Evolutionary conservation across 92 coral and sea anemone genomes (phyloP), one percentile per base, ranked within the genome.

Genomic region (Metridium senile): DNA sequence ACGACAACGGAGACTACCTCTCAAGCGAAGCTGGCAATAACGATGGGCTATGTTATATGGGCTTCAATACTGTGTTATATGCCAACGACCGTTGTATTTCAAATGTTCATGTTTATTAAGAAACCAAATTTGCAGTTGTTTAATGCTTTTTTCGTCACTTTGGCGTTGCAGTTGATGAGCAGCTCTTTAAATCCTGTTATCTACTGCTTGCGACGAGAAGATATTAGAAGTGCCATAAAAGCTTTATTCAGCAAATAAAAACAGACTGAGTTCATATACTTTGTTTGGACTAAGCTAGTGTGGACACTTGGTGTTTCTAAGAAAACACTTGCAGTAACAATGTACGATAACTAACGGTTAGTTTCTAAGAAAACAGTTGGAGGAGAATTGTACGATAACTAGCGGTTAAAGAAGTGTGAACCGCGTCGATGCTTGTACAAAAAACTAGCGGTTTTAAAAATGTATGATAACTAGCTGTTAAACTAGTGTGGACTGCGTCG

Each of bases 101-200:
- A 53, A 30, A 20, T 53, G 65, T 52, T 53, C 29, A 29, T 72
- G 22, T 54, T 53, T 21, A 30, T 11, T 7, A 54, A 72, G 51
- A 31, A 56, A 13, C 76, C 65, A 10, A 28, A 21, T 72, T 4
- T 26, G 6, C 25, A 21, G 26, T 22, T 72, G 22, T 54, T 72
- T 34, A 19, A 54, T 16, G 47, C 46, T 3, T 72, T 72, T 54
- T 29, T 11, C 28, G 8, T 56, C 0, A 72, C 76, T 10, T 19
- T 72, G 62, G 75, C 88, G 2, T 45, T 75, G 0, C 86, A 84
- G 26, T 80, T 89, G 30, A 25, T 75, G 58, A 92, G 82, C 33
- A 86, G 93, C 2, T 69, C 84, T 31, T 21, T 89, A 1, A 92
- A 92, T 30, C 97, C 97, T 0, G 52, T 89, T 26, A 68, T 92